phyloP scores from a whole-genome alignment of 2,113 vertebrate species.

The Callopanchax toddi region DNA sequence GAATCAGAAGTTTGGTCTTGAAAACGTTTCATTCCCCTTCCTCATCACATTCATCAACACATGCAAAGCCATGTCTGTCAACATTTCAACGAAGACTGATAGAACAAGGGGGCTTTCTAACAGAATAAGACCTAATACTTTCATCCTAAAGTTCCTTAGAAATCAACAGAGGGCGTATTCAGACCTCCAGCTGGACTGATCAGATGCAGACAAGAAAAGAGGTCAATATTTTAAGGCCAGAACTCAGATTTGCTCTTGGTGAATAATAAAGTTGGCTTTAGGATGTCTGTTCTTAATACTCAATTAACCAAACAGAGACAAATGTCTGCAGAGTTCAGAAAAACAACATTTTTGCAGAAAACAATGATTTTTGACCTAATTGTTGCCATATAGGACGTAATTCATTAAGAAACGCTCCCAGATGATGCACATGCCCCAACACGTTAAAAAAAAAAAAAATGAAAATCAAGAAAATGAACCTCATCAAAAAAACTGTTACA shows the following conservation, averaged over 20 bases:
- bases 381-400: too few species aligned
- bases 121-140: slow-evolving; percentile 36
- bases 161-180: slow-evolving; percentile 14
- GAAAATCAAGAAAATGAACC: slow-evolving; percentile 14
- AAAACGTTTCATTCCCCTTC: slow-evolving; percentile 1
- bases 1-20: slow-evolving; percentile 11
- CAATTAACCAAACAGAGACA: too few species aligned
- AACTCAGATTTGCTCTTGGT: not conserved
- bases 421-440: slow-evolving; percentile 28
- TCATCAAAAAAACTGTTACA: slow-evolving; percentile 43
- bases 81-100: slow-evolving; percentile 44
- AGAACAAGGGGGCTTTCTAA: slow-evolving; percentile 46
- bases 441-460: slow-evolving; percentile 21
- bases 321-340: too few species aligned
- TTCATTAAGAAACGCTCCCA: not conserved
- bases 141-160: slow-evolving; percentile 5
- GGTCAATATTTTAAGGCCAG: slow-evolving; percentile 4
- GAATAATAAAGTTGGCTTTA: slow-evolving; percentile 11
- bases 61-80: slow-evolving; percentile 60
- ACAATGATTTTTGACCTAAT: too few species aligned
- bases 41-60: slow-evolving; percentile 54
- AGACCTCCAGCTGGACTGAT: slow-evolving; percentile 21
- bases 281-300: too few species aligned
- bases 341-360: too few species aligned
- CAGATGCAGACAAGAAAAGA: slow-evolving; percentile 24